These are phyloP conservation scores for Vidua macroura DNA, from an alignment of 2,113 vertebrate genomes.

Conservation along the genomic window DNA sequence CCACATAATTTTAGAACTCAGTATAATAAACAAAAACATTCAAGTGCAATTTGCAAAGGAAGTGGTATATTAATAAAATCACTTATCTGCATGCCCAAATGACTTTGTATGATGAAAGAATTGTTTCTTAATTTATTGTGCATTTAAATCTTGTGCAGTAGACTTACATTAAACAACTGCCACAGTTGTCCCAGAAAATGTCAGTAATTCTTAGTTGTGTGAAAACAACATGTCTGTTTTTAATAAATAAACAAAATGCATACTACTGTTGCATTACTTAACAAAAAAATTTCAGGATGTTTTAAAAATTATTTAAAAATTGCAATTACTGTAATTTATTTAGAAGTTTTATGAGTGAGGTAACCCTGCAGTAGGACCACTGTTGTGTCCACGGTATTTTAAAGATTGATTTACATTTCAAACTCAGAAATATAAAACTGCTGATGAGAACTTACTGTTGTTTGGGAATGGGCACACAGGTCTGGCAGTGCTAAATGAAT, in stretches of 20 bases:
- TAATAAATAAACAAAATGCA: background rate
- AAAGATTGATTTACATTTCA: background rate
- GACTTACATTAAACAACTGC: background rate
- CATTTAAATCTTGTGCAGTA: background rate
- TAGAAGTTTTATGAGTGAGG: background rate
- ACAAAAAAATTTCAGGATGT: background rate
- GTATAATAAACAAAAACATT: background rate
- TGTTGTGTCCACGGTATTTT: background rate
- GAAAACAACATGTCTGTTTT: background rate
- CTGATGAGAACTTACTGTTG: background rate
- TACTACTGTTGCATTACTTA: background rate
- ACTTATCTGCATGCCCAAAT: background rate
- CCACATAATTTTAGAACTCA: background rate
- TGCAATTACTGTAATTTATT: background rate
- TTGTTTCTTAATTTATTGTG: background rate
- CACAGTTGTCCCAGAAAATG: background rate
- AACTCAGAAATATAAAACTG: background rate
- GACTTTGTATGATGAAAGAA: background rate
- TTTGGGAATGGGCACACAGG: background rate
- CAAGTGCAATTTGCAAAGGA: background rate
- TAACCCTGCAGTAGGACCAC: background rate
- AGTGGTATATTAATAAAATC: background rate
- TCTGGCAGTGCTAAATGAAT: background rate
- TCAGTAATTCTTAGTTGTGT: background rate
- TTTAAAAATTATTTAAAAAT: background rate